These are phyloP conservation scores for Chelonia mydas DNA, from an alignment of 2,797 vertebrate species.

Conservation along the genomic window DNA sequence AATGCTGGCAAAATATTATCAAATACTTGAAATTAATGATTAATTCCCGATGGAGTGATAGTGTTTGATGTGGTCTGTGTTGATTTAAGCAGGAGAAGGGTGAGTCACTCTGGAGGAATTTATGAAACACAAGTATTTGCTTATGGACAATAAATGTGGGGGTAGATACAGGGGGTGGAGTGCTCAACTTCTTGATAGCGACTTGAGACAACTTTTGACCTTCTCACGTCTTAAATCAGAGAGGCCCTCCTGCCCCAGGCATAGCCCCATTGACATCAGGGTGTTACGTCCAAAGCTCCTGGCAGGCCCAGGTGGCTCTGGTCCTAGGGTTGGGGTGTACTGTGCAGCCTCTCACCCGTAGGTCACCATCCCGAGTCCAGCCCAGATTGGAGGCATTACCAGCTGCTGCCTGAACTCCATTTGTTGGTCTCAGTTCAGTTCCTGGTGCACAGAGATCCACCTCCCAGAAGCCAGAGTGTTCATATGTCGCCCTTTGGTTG, in stretches of 20 bases:
- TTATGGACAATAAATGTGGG: constrained; percentile 78
- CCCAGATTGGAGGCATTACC: too few relatives aligned
- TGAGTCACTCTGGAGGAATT: constrained; percentile 81
- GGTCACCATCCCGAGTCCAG: background rate
- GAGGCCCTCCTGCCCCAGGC: fast-evolving
- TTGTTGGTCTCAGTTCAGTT: background rate
- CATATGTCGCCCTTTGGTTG: background rate
- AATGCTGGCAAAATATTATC: constrained; percentile 66
- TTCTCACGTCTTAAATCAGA: constrained; percentile 74
- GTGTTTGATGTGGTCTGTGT: constrained; percentile 79
- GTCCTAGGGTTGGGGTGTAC: background rate
- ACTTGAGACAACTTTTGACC: constrained; percentile 68
- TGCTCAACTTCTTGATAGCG: constrained; percentile 49
- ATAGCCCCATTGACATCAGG: too few relatives aligned
- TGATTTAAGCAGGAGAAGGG: constrained; percentile 78
- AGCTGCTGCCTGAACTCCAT: too few relatives aligned
- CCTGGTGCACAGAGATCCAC: background rate
- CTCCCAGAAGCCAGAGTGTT: background rate
- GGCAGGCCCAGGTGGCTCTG: background rate
- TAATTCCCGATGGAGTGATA: constrained; percentile 77
- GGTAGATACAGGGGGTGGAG: constrained; percentile 66
- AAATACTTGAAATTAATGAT: constrained; percentile 81
- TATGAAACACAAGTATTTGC: constrained; percentile 83
- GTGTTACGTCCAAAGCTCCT: background rate
- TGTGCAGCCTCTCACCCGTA: background rate